Percentiles rank a stretch among this genome's conserved stretches.
phyloP scores from a whole-genome alignment of 2,113 vertebrate species.

The Istiophorus platypterus region DNA sequence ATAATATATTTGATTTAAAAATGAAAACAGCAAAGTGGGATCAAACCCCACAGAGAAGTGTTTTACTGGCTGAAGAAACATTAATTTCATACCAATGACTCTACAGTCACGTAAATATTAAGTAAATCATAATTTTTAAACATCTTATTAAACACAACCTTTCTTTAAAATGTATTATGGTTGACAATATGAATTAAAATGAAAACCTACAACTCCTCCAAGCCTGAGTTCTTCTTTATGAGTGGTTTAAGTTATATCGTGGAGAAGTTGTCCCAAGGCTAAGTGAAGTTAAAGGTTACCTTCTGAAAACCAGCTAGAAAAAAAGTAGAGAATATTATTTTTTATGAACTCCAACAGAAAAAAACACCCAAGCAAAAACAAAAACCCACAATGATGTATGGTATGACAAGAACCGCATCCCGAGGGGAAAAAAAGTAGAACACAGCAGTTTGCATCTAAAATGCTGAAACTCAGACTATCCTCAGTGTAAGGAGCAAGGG shows the following conservation, averaged over 20 bases:
- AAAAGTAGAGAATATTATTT: not conserved
- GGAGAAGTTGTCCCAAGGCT: not conserved
- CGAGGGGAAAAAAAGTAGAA: not conserved
- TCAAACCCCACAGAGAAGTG: not conserved
- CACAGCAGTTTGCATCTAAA: too few species aligned
- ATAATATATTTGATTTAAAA: not conserved
- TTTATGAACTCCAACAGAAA: not conserved
- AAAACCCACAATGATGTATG: not conserved
- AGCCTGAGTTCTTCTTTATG: not conserved
- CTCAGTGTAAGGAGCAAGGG: not conserved
- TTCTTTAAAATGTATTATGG: not conserved
- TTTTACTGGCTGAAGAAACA: not conserved
- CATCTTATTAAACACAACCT: not conserved
- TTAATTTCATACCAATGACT: not conserved
- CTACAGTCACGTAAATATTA: not conserved
- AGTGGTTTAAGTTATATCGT: not conserved
- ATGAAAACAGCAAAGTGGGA: not conserved
- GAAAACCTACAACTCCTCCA: not conserved
- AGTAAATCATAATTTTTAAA: not conserved
- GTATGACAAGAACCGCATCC: not conserved
- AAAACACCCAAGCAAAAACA: too few species aligned
- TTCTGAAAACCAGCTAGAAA: not conserved
- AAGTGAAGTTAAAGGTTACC: too few species aligned
- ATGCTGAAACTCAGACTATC: not conserved
- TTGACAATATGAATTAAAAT: not conserved